phyloP scores from a whole-genome alignment of 2,113 vertebrate species.

The Pelecanus crispus region DNA sequence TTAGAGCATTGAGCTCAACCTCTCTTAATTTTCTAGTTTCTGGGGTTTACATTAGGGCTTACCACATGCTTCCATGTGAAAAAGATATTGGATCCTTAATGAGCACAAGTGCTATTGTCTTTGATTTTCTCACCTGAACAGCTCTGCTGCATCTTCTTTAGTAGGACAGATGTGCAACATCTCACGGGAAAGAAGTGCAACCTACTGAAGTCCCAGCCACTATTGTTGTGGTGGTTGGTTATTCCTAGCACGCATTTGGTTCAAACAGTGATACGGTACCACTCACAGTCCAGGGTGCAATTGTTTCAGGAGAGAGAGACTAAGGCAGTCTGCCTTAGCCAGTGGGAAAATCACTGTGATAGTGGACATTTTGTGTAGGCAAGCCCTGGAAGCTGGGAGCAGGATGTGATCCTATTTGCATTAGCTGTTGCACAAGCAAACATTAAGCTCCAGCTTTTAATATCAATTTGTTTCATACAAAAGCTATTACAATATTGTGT shows the following conservation, averaged over 20 bases:
- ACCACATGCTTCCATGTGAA: accelerated
- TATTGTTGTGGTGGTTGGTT: neutral
- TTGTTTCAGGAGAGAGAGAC: neutral
- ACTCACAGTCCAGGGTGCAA: neutral
- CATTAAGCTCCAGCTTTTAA: neutral
- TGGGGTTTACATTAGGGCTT: neutral
- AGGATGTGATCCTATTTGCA: neutral
- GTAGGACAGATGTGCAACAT: neutral
- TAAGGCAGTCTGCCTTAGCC: neutral
- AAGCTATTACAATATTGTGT: neutral
- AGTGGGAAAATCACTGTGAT: neutral
- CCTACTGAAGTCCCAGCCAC: neutral
- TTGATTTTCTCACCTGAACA: neutral
- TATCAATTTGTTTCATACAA: neutral
- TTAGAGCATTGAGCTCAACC: neutral
- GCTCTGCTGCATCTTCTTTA: neutral
- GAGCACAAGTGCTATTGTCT: neutral
- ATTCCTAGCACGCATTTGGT: neutral
- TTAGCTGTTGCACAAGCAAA: neutral
- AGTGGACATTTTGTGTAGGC: neutral
- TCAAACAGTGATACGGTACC: accelerated
- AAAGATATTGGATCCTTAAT: neutral
- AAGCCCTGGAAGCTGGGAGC: neutral
- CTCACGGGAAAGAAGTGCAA: neutral
- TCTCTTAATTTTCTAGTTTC: neutral